Conservation (phyloP, 2,113 vertebrate species). For the Camelus dromedarius region DNA sequence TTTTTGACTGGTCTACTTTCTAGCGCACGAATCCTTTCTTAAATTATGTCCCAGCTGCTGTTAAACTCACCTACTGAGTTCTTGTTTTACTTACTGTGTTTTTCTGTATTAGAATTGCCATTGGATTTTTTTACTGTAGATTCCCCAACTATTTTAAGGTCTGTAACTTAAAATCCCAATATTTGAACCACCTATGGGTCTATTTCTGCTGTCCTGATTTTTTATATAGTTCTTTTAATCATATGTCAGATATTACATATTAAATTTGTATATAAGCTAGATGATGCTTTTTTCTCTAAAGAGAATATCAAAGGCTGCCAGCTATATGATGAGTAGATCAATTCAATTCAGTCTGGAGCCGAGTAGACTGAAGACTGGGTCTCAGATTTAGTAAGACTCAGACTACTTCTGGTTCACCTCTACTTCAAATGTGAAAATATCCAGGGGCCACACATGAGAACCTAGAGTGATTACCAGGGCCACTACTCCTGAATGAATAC, state of each 20-base stretch:
- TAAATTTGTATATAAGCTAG: not conserved
- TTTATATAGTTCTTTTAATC: not conserved
- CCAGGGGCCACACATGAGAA: not conserved
- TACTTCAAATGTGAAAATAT: not conserved
- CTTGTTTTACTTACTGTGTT: too few relatives aligned
- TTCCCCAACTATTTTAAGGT: too few relatives aligned
- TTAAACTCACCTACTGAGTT: not conserved
- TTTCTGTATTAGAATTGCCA: too few relatives aligned
- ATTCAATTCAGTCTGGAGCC: not conserved
- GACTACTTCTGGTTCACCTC: not conserved
- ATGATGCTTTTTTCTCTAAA: not conserved
- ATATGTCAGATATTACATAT: too few relatives aligned
- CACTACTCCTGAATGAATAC: not conserved
- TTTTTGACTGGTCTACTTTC: not conserved
- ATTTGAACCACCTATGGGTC: not conserved
- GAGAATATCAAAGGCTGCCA: too few relatives aligned
- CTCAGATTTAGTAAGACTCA: not conserved
- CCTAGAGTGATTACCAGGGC: not conserved
- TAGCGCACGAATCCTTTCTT: not conserved
- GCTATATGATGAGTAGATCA: not conserved
- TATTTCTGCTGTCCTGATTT: not conserved
- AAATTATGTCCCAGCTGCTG: not conserved
- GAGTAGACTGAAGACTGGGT: not conserved
- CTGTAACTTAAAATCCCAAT: too few relatives aligned
- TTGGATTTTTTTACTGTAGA: not conserved